These are phyloP conservation scores for Pterostichus niger DNA, from an alignment of 2,888 invertebrate species.

Conservation along the genomic window DNA sequence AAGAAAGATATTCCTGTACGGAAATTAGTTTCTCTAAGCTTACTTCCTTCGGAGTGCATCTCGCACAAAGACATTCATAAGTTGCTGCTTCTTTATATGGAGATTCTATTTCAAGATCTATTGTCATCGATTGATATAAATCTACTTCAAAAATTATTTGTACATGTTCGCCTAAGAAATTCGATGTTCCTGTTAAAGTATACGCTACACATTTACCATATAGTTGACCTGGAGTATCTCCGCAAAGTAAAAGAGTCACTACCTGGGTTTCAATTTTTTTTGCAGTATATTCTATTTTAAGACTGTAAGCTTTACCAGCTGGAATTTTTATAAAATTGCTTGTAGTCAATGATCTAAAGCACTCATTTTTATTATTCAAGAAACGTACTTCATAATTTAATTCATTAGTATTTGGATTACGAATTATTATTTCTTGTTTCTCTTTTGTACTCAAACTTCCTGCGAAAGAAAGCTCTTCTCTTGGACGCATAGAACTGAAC, in stretches of 20 bases:
- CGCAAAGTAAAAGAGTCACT: constrained; percentile 71
- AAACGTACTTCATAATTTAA: constrained; percentile 72
- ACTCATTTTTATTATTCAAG: constrained; percentile 71
- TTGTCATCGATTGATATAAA: constrained; percentile 68
- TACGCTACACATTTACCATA: constrained; percentile 72
- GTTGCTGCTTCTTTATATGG: constrained; percentile 68
- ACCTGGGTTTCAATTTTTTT: constrained; percentile 69
- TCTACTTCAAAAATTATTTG: constrained; percentile 30
- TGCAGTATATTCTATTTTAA: constrained; percentile 71
- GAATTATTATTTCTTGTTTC: constrained; percentile 75
- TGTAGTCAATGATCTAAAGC: constrained; percentile 69
- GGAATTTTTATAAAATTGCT: constrained; percentile 64
- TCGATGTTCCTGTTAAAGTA: constrained; percentile 71
- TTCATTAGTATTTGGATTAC: constrained; percentile 72
- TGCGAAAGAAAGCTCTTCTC: constrained; percentile 76
- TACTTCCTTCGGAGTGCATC: not conserved
- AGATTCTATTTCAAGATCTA: constrained; percentile 67
- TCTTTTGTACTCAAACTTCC: constrained; percentile 78
- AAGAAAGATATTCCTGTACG: not conserved
- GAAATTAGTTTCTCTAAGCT: not conserved
- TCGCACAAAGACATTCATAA: constrained; percentile 66
- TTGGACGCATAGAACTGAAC: constrained; percentile 79
- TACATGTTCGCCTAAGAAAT: constrained; percentile 68
- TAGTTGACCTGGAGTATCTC: constrained; percentile 71
- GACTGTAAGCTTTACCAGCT: constrained; percentile 66